Evolutionary conservation across 2,113 vertebrate species (phyloP).

Genomic region (Neolamprologus sp.): DNA sequence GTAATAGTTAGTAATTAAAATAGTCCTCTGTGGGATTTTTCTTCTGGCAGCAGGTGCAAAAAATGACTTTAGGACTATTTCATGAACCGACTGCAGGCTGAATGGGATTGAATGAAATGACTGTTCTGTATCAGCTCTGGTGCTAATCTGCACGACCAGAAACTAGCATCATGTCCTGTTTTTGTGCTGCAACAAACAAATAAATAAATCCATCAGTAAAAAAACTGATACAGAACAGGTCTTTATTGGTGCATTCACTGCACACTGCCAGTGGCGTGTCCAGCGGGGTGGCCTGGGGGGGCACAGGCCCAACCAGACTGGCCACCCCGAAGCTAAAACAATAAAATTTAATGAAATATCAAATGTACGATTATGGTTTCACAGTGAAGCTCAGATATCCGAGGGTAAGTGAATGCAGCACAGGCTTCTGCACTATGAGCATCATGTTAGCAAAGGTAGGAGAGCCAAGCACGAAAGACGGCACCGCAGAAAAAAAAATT

Average conservation of each 20-base stretch:
- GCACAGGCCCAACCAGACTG: too few species aligned
- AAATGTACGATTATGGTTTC: too few species aligned
- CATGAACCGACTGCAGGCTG: neutral
- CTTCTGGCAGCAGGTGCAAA: neutral
- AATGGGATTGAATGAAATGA: neutral
- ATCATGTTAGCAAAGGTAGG: too few species aligned
- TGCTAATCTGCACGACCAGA: neutral
- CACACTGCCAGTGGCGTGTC: neutral
- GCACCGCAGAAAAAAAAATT: too few species aligned
- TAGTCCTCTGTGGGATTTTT: rapidly evolving
- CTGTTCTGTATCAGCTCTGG: neutral
- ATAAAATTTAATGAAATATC: too few species aligned
- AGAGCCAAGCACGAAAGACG: too few species aligned
- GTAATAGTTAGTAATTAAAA: neutral
- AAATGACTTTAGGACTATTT: neutral
- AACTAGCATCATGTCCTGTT: neutral
- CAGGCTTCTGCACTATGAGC: too few species aligned
- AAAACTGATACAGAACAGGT: neutral
- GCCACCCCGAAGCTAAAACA: too few species aligned
- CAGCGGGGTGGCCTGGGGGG: too few species aligned
- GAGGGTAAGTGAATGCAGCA: too few species aligned
- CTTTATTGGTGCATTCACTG: neutral
- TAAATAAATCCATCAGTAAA: rapidly evolving
- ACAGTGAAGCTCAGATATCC: too few species aligned
- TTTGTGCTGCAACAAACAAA: neutral